phyloP scores from a whole-genome alignment of 2,797 vertebrate species.

The Acrocephalus scirpaceus region DNA sequence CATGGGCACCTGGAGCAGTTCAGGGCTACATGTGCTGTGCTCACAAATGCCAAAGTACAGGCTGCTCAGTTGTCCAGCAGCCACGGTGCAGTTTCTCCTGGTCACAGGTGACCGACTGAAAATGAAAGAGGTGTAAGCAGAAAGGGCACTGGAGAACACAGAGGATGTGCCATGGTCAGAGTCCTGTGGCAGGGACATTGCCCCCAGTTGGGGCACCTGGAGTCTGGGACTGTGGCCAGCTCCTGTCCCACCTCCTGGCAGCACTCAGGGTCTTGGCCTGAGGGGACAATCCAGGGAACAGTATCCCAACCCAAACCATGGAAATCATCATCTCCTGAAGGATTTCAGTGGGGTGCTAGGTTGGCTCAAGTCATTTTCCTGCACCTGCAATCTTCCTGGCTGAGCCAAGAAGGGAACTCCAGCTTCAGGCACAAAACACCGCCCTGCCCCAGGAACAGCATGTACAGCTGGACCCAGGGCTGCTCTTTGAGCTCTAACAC shows the following conservation, averaged over 20 bases:
- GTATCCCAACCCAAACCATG: neutral
- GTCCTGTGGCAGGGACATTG: neutral
- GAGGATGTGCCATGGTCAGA: fast-evolving
- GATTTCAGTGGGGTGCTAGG: neutral
- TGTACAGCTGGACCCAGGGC: neutral
- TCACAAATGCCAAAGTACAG: neutral
- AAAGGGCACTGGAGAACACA: neutral
- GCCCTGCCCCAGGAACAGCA: neutral
- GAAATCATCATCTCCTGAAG: neutral
- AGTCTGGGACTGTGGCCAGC: neutral
- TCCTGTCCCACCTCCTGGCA: neutral
- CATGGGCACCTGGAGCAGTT: neutral
- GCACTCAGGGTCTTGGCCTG: neutral
- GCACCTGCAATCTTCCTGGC: neutral
- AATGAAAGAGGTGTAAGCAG: neutral
- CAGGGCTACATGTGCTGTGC: neutral
- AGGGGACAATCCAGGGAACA: neutral
- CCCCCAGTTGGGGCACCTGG: neutral
- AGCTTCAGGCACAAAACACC: neutral
- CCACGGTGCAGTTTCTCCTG: neutral
- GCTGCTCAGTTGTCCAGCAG: neutral
- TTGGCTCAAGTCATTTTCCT: neutral
- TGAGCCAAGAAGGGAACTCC: neutral
- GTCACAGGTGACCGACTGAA: conserved; percentile 27
- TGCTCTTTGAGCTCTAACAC: neutral